Conservation (phyloP, 2,113 vertebrate genomes). For the Muscicapa adusta region DNA sequence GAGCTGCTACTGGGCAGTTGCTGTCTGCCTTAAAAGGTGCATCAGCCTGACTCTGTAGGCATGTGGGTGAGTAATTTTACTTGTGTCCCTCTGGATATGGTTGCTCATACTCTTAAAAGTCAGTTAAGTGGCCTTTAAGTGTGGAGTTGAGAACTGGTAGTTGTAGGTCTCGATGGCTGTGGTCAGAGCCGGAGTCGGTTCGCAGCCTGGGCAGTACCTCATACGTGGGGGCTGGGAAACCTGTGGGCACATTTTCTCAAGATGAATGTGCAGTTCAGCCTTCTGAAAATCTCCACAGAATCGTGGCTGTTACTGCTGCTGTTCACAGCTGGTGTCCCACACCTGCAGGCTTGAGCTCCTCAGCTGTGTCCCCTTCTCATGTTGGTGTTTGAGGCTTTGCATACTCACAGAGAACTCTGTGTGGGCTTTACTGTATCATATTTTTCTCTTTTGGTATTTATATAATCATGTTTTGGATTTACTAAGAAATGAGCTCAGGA, state of each 20-base stretch:
- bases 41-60: neutral
- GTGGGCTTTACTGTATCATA: neutral
- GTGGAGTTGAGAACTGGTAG: neutral
- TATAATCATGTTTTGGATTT: neutral
- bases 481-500: neutral
- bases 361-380: neutral
- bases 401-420: neutral
- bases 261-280: neutral
- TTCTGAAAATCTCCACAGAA: neutral
- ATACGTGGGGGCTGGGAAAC: neutral
- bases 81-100: neutral
- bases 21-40: neutral
- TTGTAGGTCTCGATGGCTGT: accelerated
- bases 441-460: neutral
- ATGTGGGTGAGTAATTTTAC: neutral
- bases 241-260: accelerated
- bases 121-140: neutral
- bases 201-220: neutral
- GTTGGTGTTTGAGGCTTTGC: neutral
- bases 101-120: neutral
- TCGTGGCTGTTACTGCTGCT: neutral
- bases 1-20: neutral
- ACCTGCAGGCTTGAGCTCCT: neutral
- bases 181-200: accelerated
- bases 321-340: neutral